Conservation (phyloP, 2,888 invertebrate species). For the Andrena marginata region DNA sequence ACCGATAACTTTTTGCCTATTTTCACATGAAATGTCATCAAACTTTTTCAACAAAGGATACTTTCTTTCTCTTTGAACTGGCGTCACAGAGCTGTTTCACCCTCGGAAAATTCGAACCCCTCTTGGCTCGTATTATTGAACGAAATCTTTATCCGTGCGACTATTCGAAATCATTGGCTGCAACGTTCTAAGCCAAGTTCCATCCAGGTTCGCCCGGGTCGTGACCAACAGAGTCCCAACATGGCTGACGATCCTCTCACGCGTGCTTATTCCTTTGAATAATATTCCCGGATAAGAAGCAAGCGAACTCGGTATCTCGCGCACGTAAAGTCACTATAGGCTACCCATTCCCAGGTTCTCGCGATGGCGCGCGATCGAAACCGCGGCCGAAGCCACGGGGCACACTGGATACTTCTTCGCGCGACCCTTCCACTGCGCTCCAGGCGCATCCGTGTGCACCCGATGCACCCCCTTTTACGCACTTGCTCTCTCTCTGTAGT, state of each 20-base stretch:
- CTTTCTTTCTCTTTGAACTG: no score
- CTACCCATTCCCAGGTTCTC: background rate
- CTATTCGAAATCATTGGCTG: no score
- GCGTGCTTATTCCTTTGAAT: background rate
- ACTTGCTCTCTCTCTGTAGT: constrained; percentile 66
- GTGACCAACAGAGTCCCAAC: background rate
- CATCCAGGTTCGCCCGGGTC: background rate
- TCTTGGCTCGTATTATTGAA: no score
- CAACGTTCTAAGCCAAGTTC: no score
- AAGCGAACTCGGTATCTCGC: background rate
- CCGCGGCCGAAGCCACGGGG: constrained; percentile 39
- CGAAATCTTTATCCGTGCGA: no score
- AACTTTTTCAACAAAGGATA: no score
- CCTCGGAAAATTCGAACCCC: no score
- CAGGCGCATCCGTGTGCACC: constrained; percentile 64
- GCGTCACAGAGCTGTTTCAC: no score
- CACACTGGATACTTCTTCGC: constrained; percentile 46
- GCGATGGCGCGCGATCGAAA: constrained; percentile 34
- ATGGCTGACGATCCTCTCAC: background rate
- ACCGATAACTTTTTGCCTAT: no score
- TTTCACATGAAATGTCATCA: no score
- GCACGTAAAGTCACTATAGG: background rate
- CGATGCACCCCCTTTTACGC: constrained; percentile 73
- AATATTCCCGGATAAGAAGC: background rate
- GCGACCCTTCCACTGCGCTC: constrained; percentile 49